Conservation (phyloP, 1,140 invertebrate species). For the Nixonia krombeini region DNA sequence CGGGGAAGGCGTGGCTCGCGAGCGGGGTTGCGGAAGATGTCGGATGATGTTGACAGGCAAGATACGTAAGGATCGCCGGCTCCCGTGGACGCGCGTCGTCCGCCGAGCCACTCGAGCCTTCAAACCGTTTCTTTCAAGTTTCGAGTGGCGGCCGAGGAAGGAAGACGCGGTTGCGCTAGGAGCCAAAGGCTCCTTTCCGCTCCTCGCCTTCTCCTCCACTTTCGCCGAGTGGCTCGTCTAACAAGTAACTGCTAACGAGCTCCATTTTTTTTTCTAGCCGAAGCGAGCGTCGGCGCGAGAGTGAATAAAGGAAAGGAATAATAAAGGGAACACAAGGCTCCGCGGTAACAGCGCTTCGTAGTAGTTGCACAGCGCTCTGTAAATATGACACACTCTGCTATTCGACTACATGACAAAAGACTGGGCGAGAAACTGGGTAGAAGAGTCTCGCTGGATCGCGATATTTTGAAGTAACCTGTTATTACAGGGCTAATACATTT, state of each 20-base stretch:
- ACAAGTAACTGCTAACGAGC: slow-evolving; percentile 57
- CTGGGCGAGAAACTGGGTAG: not conserved
- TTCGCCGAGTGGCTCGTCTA: slow-evolving; percentile 44
- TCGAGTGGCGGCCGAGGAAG: slow-evolving; percentile 1
- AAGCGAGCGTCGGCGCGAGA: slow-evolving; percentile 29
- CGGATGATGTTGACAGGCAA: slow-evolving; percentile 8
- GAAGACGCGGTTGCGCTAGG: slow-evolving; percentile 13
- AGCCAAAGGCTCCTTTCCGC: slow-evolving; percentile 9
- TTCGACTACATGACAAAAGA: slow-evolving; percentile 2
- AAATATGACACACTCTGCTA: slow-evolving; percentile 8
- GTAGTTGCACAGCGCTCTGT: slow-evolving; percentile 4
- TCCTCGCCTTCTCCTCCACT: slow-evolving; percentile 32
- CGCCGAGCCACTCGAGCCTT: slow-evolving; percentile 12
- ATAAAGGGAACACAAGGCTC: slow-evolving; percentile 25
- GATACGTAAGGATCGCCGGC: slow-evolving; percentile 26
- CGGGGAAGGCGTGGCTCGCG: slow-evolving; percentile 15
- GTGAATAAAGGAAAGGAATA: slow-evolving; percentile 25
- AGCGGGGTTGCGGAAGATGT: slow-evolving; percentile 11
- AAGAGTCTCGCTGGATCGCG: no score
- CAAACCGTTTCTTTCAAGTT: slow-evolving; percentile 4
- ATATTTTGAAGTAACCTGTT: no score
- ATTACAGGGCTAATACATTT: no score
- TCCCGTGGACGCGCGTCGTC: slow-evolving; percentile 2
- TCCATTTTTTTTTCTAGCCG: slow-evolving; percentile 39
- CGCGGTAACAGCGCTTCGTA: slow-evolving; percentile 26